Conservation (phyloP, 2,888 invertebrate genomes). For the Ligdia adustata region DNA sequence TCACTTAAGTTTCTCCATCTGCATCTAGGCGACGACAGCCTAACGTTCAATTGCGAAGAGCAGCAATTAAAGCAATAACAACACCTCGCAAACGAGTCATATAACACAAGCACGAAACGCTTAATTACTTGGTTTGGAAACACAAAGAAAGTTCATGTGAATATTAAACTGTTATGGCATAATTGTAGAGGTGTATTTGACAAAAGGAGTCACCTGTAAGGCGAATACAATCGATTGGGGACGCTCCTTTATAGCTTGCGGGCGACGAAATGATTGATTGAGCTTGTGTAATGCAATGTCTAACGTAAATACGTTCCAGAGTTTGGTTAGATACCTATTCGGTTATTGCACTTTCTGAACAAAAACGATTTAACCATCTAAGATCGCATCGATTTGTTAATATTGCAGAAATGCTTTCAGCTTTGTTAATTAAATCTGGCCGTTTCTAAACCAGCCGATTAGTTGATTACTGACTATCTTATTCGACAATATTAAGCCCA, state of each 20-base stretch:
- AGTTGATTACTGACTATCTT: too few relatives aligned
- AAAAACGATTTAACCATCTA: conserved; percentile 27
- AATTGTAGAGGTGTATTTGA: conserved; percentile 17
- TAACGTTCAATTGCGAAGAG: conserved; percentile 34
- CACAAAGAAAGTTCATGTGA: conserved; percentile 18
- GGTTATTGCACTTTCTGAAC: conserved; percentile 42
- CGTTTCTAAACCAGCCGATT: too few relatives aligned
- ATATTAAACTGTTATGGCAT: conserved; percentile 16
- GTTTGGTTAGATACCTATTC: too few relatives aligned
- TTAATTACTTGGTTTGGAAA: conserved; percentile 26
- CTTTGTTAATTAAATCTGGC: too few relatives aligned
- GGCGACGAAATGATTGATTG: conserved; percentile 40
- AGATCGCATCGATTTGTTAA: conserved; percentile 12
- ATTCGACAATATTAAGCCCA: too few relatives aligned
- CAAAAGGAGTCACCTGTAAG: conserved; percentile 11
- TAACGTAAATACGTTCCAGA: conserved; percentile 47
- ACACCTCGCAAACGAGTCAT: conserved; percentile 1
- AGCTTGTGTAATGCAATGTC: conserved; percentile 49
- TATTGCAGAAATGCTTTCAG: conserved; percentile 15
- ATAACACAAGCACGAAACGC: conserved; percentile 16
- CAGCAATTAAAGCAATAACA: conserved; percentile 20
- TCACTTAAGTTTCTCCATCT: conserved; percentile 42
- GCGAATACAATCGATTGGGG: conserved; percentile 48
- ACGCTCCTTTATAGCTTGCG: conserved; percentile 43
- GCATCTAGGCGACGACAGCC: conserved; percentile 18